Evolutionary conservation across 1,140 invertebrate genomes (phyloP).

Genomic region (Batillaria attramentaria): DNA sequence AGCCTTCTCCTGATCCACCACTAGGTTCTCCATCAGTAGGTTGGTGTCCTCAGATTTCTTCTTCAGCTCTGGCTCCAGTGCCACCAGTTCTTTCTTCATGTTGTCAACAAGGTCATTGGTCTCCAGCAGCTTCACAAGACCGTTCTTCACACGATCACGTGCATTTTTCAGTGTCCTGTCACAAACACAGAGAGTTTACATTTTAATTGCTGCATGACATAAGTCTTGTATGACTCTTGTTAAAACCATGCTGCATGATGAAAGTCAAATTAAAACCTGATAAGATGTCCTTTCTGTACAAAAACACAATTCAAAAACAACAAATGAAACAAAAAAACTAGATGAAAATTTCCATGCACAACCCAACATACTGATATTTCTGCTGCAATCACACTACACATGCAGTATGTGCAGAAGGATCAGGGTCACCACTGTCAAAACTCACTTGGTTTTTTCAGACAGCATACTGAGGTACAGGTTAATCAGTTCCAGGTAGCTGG

Average conservation of each 20-base stretch:
- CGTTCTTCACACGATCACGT: constrained; percentile 70
- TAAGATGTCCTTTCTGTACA: too few species aligned
- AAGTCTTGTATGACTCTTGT: too few species aligned
- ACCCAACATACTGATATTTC: too few species aligned
- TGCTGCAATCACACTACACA: too few species aligned
- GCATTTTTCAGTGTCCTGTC: constrained; percentile 66
- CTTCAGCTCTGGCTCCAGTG: constrained; percentile 71
- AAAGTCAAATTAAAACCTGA: too few species aligned
- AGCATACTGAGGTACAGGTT: constrained; percentile 87
- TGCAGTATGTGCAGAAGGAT: too few species aligned
- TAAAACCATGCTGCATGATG: too few species aligned
- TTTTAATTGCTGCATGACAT: too few species aligned
- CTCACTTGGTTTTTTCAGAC: constrained; percentile 70
- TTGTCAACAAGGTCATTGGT: constrained; percentile 72
- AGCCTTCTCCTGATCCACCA: constrained; percentile 72
- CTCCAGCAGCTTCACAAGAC: constrained; percentile 70
- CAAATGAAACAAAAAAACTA: too few species aligned
- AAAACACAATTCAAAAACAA: too few species aligned
- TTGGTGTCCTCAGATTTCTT: constrained; percentile 71
- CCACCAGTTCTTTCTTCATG: constrained; percentile 72
- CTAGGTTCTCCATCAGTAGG: constrained; percentile 70
- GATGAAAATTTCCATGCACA: too few species aligned
- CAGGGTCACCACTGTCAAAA: not conserved
- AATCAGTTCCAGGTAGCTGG: constrained; percentile 89
- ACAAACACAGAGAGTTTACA: not conserved